phyloP scores from a whole-genome alignment of 2,888 invertebrate genomes.

The Sclerodermus sp. region DNA sequence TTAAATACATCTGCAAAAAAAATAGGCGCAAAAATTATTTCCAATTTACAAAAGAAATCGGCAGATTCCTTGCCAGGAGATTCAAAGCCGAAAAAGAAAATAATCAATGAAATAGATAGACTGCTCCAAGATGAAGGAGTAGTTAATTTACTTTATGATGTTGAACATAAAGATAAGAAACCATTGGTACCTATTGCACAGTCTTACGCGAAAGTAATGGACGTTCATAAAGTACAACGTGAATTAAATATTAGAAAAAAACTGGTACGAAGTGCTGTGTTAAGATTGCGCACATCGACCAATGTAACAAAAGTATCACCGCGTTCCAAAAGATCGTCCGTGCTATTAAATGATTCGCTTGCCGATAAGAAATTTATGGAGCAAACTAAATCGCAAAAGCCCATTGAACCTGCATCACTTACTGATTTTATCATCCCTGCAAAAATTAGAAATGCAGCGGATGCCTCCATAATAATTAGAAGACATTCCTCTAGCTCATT shows the following conservation, averaged over 20 bases:
- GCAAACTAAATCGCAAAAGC: conserved; percentile 21
- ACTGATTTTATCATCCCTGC: conserved; percentile 47
- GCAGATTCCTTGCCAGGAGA: conserved; percentile 24
- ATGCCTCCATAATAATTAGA: conserved; percentile 79
- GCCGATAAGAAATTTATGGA: conserved; percentile 28
- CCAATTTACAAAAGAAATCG: conserved; percentile 25
- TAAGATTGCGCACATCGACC: conserved; percentile 60
- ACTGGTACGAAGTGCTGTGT: conserved; percentile 64
- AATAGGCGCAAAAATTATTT: conserved; percentile 20
- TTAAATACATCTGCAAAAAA: conserved; percentile 20
- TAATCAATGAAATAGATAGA: conserved; percentile 73
- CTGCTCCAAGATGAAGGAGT: conserved; percentile 84
- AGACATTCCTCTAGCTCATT: conserved; percentile 83
- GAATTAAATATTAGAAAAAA: conserved; percentile 60
- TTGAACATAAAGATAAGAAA: conserved; percentile 62
- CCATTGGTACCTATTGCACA: conserved; percentile 51
- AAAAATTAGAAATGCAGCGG: conserved; percentile 61
- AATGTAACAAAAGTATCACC: conserved; percentile 60
- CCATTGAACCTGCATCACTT: conserved; percentile 27
- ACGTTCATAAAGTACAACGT: conserved; percentile 50
- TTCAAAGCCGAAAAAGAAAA: conserved; percentile 58
- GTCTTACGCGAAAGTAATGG: conserved; percentile 52
- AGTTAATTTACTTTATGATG: conserved; percentile 80
- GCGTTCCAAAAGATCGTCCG: conserved; percentile 56
- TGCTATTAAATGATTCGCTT: conserved; percentile 31